Evolutionary conservation across 2,797 vertebrate genomes (phyloP), one percentile per base, ranked within the genome.

Genomic region (Hippopotamyrus pictus): DNA sequence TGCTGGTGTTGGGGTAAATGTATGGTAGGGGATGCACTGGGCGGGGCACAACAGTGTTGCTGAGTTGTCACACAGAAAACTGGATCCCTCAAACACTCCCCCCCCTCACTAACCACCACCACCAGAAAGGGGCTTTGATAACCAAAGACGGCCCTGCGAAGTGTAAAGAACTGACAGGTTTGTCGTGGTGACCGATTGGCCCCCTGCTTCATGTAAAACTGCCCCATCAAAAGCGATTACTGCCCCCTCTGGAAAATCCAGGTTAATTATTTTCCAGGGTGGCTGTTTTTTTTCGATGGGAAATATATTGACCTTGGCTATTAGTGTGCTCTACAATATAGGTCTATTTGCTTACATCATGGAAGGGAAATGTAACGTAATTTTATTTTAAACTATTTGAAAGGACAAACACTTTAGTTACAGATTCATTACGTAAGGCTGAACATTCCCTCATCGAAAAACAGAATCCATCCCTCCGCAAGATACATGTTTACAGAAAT

Each of bases 1-100:
- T 53, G 50, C 51, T 51, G 12, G 85, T 53, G 84, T 89, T 90
- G 88, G 91, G 90, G 89, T 85, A 59, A 88, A 79, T 76, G 69
- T 41, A 50, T 11, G 9, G n/a, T 83, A 8, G 3, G 9, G 44
- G 19, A 46, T 14, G 76, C 37, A 50, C 37, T 59, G 51, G 57
- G 22, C 14, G 51, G 7, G 14, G 37, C 41, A 29, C 3, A 29
- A 33, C 50, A 14, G 17, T 3, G 25, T 17, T 50, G 11, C 88
- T 88, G 69, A 82, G 12, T 50, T 46, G 51, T 84, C 76, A 89
- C 53, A 50, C 14, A 14, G 41, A 7, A 25, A n/a, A 22, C 79
- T 50, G 79, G 79, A 82, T 6, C 11, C 25, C 73, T 59, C 12
- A 7, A 25, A 37, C 37, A 57, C 12, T 1, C 17, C 14, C 69